Evolutionary conservation across 2,888 invertebrate species (phyloP).

Genomic region (Auanema freiburgensis): DNA sequence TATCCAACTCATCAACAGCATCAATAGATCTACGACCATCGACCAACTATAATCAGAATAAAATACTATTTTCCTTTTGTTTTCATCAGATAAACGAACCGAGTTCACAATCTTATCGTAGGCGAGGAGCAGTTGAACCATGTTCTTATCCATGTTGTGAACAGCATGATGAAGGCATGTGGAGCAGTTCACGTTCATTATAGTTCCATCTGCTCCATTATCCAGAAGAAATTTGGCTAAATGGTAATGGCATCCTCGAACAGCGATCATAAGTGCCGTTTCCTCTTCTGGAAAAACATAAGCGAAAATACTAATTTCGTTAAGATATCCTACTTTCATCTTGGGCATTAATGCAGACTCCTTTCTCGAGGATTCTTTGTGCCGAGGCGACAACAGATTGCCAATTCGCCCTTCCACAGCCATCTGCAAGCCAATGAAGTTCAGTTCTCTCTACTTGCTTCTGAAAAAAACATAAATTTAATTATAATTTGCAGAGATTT

Average conservation of each 20-base stretch:
- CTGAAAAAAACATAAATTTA: no score
- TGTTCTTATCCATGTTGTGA: not conserved
- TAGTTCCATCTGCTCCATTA: conserved; percentile 1
- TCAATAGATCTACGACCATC: conserved; percentile 5
- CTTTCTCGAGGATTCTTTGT: not conserved
- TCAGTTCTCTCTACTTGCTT: not conserved
- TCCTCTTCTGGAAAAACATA: not conserved
- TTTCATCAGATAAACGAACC: not conserved
- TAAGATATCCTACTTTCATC: conserved; percentile 4
- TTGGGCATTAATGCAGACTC: not conserved
- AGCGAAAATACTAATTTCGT: not conserved
- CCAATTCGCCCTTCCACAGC: not conserved
- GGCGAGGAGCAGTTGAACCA: not conserved
- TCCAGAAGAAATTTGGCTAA: not conserved
- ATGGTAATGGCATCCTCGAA: not conserved
- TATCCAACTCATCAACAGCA: not conserved
- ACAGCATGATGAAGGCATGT: conserved; percentile 1
- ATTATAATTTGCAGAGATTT: no score
- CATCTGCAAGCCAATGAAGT: conserved; percentile 1
- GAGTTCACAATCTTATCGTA: conserved; percentile 1
- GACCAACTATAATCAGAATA: not conserved
- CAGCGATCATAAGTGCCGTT: not conserved
- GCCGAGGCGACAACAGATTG: not conserved
- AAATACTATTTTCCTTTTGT: not conserved
- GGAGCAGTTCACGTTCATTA: not conserved